Conservation (phyloP, 2,888 invertebrate genomes). For the Nineta flava region DNA sequence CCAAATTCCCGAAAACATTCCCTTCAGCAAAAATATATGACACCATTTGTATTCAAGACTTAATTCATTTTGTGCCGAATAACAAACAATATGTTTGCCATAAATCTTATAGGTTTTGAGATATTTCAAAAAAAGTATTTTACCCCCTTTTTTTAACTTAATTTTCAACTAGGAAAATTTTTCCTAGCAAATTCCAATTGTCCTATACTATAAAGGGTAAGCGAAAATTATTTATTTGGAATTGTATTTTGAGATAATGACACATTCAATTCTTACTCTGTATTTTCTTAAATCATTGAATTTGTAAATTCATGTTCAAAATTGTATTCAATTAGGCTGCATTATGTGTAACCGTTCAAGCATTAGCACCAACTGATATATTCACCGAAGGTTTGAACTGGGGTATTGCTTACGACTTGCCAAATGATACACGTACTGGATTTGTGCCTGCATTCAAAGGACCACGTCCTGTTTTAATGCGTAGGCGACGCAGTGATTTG, state of each 20-base stretch:
- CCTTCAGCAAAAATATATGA: too few species aligned
- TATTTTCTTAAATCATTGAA: background rate
- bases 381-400: conserved; percentile 57
- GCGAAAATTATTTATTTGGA: background rate
- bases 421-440: conserved; percentile 40
- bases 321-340: conserved; percentile 36
- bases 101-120: too few species aligned
- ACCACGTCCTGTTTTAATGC: conserved; percentile 19
- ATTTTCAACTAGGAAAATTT: too few species aligned
- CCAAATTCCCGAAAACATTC: too few species aligned
- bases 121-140: too few species aligned
- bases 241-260: background rate
- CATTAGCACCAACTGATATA: conserved; percentile 34
- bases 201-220: background rate
- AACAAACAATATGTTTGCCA: too few species aligned
- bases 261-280: too few species aligned
- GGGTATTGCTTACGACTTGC: conserved; percentile 61
- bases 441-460: background rate
- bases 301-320: conserved; percentile 1
- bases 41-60: too few species aligned
- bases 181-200: background rate
- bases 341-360: conserved; percentile 38
- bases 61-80: too few species aligned
- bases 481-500: conserved; percentile 40
- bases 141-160: too few species aligned